Base-by-base conservation (phyloP, 2,113 vertebrate species). In the Athene cunicularia region DNA sequence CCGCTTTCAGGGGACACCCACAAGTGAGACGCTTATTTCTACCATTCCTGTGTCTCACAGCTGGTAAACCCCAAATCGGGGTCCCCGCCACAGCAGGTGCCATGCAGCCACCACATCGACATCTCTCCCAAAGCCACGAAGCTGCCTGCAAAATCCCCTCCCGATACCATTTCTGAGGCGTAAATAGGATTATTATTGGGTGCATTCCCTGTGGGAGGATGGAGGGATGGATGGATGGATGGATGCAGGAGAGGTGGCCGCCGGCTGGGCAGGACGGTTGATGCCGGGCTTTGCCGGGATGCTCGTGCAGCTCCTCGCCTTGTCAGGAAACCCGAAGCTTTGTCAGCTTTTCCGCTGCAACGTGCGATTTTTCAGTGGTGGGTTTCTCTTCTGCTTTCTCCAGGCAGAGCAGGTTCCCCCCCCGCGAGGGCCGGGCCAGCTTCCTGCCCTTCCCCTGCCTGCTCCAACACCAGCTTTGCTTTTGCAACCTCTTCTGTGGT, bases 371-470 rank as follows among this genome's bases (percentile, higher is more conserved):
- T 86, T 66, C 1, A 1, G 52, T 5, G 14, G 10, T 0, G 4
- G 13, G n/a, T 95, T 97, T 93, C 89, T 75, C 73, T 95, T 98
- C 91, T 91, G 83, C 94, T 96, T 95, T 88, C 79, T 66, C 6
- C 6, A 2, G 71, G 77, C 84, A 53, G 70, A 53, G 53, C 49
- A 3, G 10, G 59, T 62, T 62, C 37, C 50, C 21, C 20, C 19
- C 20, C 45, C 19, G 43, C 3, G 3, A 27, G 24, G 43, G 64
- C 76, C 5, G 2, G 23, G 14, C 24, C 5, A 1, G 11, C 47
- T 97, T 97, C 97, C 97, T 97, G 94, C 85, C 77, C 81, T 75
- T 94, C 76, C 84, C 71, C 73, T 79, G 23, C 13, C 60, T 3
- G 12, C 43, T 56, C 5, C 3, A 43, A 35, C 43, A 5, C 22